Percentiles rank a stretch among this genome's conserved stretches.
Evolutionary conservation across 2,113 vertebrate species (phyloP).

Genomic region (Hypomesus transpacificus): DNA sequence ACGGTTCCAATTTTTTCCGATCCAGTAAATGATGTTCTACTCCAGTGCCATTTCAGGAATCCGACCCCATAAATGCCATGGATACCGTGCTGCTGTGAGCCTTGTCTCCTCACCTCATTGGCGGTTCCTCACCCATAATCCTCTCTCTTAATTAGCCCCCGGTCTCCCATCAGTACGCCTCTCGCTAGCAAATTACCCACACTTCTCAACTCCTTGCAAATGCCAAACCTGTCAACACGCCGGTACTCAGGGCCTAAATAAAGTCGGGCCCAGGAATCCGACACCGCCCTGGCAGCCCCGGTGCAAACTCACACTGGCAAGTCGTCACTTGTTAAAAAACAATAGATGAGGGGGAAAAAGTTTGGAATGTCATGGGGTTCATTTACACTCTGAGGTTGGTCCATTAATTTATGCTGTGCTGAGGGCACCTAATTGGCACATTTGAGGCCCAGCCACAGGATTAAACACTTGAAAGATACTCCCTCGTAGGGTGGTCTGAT

Average conservation of each 20-base stretch:
- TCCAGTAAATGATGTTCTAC: conserved; percentile 10
- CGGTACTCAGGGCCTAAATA: conserved; percentile 51
- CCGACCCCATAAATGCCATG: conserved; percentile 22
- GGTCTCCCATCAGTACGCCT: conserved; percentile 33
- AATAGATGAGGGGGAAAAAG: conserved; percentile 45
- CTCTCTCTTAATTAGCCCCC: conserved; percentile 38
- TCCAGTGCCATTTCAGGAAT: background rate
- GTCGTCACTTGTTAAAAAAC: conserved; percentile 66
- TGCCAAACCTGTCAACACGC: conserved; percentile 52
- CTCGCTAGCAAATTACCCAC: conserved; percentile 35
- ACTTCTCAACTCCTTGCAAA: conserved; percentile 38
- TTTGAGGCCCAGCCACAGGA: conserved; percentile 45
- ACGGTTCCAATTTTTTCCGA: conserved; percentile 38
- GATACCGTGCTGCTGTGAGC: conserved; percentile 15
- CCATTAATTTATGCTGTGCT: conserved; percentile 50
- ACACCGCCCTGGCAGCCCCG: conserved; percentile 49
- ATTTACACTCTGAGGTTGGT: conserved; percentile 29
- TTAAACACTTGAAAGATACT: conserved; percentile 60
- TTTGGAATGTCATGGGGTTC: conserved; percentile 51
- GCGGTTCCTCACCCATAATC: conserved; percentile 18
- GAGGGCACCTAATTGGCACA: conserved; percentile 52
- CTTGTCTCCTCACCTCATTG: conserved; percentile 19
- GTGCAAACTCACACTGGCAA: conserved; percentile 43
- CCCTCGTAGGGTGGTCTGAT: conserved; percentile 61
- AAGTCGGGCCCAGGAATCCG: conserved; percentile 52